These are phyloP conservation scores for Urocyon cinereoargenteus DNA, from an alignment of 2,797 vertebrate species.

Conservation along the genomic window DNA sequence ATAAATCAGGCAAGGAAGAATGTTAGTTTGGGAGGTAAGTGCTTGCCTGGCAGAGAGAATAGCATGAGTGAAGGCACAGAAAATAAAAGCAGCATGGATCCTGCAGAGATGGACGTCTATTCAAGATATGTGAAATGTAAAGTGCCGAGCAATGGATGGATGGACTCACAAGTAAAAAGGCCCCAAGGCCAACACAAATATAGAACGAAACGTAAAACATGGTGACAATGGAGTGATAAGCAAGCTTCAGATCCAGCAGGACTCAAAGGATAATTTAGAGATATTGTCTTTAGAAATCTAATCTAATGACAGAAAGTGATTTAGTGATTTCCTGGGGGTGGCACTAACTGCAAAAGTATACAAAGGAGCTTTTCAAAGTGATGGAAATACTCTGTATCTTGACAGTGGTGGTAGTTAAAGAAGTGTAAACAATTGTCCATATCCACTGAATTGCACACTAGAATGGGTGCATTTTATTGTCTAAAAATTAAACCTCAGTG, in stretches of 20 bases:
- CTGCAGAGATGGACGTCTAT: not conserved
- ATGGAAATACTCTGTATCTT: not conserved
- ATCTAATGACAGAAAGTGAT: not conserved
- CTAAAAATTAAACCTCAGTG: not conserved
- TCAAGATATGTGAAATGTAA: not conserved
- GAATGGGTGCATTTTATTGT: not conserved
- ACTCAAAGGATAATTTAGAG: not conserved
- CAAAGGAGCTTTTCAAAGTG: not conserved
- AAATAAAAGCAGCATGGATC: not conserved
- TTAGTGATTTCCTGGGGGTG: not conserved
- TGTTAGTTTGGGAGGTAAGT: not conserved
- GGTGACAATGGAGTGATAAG: not conserved
- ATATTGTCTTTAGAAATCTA: not conserved
- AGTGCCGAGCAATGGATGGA: not conserved
- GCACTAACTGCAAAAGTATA: not conserved
- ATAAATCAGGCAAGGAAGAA: slow-evolving; percentile 12
- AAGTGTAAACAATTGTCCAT: not conserved
- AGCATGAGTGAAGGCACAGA: not conserved
- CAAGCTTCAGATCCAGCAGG: not conserved
- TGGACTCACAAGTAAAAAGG: not conserved
- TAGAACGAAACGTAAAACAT: not conserved
- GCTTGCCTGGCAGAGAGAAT: not conserved
- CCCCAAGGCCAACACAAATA: not conserved
- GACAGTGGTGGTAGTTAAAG: not conserved
- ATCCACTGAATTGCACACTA: not conserved